These are phyloP conservation scores for Popillia japonica DNA, from an alignment of 1,140 invertebrate species.

Conservation along the genomic window DNA sequence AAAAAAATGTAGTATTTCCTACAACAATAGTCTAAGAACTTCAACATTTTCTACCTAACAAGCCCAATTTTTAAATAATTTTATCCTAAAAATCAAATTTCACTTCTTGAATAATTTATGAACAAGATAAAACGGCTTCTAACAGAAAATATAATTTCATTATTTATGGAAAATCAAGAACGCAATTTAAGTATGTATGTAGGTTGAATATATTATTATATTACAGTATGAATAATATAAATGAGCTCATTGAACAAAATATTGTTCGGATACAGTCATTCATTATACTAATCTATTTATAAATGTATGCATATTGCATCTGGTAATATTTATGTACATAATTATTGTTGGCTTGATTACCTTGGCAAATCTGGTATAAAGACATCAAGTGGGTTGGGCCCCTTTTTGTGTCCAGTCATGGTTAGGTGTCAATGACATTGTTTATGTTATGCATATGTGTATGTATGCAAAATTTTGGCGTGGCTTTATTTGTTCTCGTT, in stretches of 20 bases:
- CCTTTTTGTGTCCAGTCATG: background rate
- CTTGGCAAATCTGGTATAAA: background rate
- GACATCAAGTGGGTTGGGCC: background rate
- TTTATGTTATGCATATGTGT: background rate
- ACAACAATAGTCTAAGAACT: too few species aligned
- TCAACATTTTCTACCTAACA: too few species aligned
- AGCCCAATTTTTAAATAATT: too few species aligned
- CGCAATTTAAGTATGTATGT: background rate
- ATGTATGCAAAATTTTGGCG: background rate
- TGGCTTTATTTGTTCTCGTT: background rate
- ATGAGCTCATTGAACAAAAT: background rate
- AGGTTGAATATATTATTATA: background rate
- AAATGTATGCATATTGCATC: background rate
- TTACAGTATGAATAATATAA: too few species aligned
- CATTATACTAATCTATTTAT: background rate
- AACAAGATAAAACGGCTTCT: too few species aligned
- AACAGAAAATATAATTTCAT: too few species aligned
- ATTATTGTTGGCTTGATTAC: background rate
- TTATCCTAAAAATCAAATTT: too few species aligned
- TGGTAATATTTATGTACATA: background rate
- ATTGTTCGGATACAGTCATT: background rate
- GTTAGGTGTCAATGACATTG: conserved; percentile 21
- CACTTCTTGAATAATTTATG: too few species aligned
- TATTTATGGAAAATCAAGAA: too few species aligned
- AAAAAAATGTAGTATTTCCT: too few species aligned